phyloP scores from a whole-genome alignment of 2,888 invertebrate species.

The Pedicia rivosa region DNA sequence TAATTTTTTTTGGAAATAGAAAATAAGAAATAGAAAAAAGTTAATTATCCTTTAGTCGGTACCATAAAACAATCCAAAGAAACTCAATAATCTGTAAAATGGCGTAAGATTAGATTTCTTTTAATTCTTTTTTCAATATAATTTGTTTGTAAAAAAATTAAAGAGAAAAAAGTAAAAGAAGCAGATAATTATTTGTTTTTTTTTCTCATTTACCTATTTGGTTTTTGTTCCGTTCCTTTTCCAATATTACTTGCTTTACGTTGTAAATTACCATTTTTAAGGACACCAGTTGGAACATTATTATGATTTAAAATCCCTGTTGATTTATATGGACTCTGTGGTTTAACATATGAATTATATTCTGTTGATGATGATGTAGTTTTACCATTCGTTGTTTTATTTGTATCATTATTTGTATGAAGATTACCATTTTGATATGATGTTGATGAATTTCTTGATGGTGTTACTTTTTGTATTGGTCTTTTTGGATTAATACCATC shows the following conservation, averaged over 20 bases:
- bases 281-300: slow-evolving; percentile 9
- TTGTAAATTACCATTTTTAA: not conserved
- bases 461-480: slow-evolving; percentile 65
- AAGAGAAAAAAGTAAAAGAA: no score
- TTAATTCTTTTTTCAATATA: no score
- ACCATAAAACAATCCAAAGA: slow-evolving; percentile 1
- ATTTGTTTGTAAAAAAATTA: not conserved
- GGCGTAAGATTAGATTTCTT: no score
- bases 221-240: slow-evolving; percentile 11
- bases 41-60: not conserved
- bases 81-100: slow-evolving; percentile 2
- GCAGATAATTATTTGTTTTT: no score
- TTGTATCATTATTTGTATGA: slow-evolving; percentile 6
- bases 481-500: slow-evolving; percentile 24
- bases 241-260: slow-evolving; percentile 19
- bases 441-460: slow-evolving; percentile 41
- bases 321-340: slow-evolving; percentile 29
- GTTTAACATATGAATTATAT: slow-evolving; percentile 33
- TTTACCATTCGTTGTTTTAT: slow-evolving; percentile 1
- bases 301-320: slow-evolving; percentile 20
- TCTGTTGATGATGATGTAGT: slow-evolving; percentile 14
- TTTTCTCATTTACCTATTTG: slow-evolving; percentile 9
- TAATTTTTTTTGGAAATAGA: not conserved
- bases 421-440: slow-evolving; percentile 1
- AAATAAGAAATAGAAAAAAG: slow-evolving; percentile 1